Evolutionary conservation across 2,797 vertebrate species (phyloP).

Genomic region (Hybognathus amarus): DNA sequence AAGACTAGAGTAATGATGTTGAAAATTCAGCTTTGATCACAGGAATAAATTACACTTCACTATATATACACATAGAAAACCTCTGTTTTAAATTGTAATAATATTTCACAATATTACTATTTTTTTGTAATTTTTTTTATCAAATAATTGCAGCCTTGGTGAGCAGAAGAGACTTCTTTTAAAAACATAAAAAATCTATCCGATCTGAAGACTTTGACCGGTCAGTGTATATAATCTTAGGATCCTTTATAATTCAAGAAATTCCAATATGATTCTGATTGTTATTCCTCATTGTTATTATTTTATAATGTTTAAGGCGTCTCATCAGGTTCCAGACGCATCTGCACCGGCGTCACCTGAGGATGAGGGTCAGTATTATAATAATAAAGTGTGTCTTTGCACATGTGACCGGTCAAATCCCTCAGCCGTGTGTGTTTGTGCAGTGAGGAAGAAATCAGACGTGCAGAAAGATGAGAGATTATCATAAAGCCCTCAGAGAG

Average conservation of each 20-base stretch:
- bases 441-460: neutral
- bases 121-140: too few relatives aligned
- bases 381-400: neutral
- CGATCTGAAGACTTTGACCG: too few relatives aligned
- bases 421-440: neutral
- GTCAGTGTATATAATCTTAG: neutral
- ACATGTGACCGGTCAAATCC: too few relatives aligned
- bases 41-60: too few relatives aligned
- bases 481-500: conserved; percentile 66
- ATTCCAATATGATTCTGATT: neutral
- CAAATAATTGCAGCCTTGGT: too few relatives aligned
- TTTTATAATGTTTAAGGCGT: neutral
- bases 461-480: conserved; percentile 65
- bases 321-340: neutral
- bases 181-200: too few relatives aligned
- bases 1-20: too few relatives aligned
- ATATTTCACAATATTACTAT: too few relatives aligned
- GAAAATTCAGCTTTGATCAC: too few relatives aligned
- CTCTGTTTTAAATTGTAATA: too few relatives aligned
- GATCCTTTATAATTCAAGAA: neutral
- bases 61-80: too few relatives aligned
- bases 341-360: neutral
- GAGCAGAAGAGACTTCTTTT: too few relatives aligned
- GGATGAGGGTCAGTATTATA: neutral
- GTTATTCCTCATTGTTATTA: neutral